Conservation (phyloP, 1,140 invertebrate species). For the Eufriesea mexicana region DNA sequence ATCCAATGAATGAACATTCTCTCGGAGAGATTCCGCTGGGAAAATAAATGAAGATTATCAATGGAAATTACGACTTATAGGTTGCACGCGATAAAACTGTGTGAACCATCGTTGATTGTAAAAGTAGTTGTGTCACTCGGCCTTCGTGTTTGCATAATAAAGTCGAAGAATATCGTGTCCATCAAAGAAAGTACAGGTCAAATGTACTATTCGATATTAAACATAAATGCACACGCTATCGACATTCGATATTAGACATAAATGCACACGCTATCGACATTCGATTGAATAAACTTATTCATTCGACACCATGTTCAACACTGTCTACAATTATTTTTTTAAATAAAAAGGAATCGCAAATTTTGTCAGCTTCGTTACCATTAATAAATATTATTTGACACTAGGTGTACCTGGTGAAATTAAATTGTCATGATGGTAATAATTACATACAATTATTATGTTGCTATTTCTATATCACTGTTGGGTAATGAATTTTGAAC, state of each 20-base stretch:
- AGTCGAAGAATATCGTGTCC: neutral
- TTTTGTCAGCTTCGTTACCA: no score
- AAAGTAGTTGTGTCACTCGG: constrained; percentile 35
- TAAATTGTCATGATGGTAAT: no score
- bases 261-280: no score
- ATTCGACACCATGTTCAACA: neutral
- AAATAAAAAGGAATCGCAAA: neutral
- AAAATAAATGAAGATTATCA: constrained; percentile 13
- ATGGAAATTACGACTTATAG: constrained; percentile 6
- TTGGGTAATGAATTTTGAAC: no score
- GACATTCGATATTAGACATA: neutral
- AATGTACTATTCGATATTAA: no score
- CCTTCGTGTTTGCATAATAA: constrained; percentile 29
- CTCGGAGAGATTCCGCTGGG: neutral
- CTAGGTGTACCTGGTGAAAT: no score
- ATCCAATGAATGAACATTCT: neutral
- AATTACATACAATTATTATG: no score
- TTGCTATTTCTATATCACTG: no score
- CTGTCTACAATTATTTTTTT: neutral
- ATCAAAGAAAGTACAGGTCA: neutral
- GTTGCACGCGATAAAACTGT: neutral
- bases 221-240: no score
- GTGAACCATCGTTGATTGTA: constrained; percentile 54
- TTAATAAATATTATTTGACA: no score
- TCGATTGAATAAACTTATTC: neutral